Evolutionary conservation across 2,797 vertebrate genomes (phyloP).

Genomic region (Tragelaphus eurycerus): DNA sequence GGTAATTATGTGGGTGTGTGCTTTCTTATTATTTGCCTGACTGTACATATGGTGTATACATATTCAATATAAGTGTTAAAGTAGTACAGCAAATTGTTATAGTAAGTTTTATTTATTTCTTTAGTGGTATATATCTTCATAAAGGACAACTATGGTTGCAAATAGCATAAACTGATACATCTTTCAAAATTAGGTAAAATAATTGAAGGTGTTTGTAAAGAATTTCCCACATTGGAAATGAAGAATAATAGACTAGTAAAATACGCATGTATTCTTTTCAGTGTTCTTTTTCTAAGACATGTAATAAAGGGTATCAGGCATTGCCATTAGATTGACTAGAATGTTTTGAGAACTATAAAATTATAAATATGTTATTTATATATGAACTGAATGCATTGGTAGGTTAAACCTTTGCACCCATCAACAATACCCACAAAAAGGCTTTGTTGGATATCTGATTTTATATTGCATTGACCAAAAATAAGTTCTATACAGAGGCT

Average conservation of each 20-base stretch:
- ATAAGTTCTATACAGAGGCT: background rate
- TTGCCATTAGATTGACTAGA: background rate
- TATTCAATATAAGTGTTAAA: background rate
- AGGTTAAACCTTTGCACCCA: constrained; percentile 1
- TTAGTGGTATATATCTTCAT: background rate
- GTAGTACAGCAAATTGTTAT: background rate
- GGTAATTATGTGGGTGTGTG: background rate
- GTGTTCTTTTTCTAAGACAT: background rate
- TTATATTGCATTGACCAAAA: background rate
- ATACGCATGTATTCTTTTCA: background rate
- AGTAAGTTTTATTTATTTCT: background rate
- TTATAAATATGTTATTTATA: background rate
- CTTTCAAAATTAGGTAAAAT: constrained; percentile 48
- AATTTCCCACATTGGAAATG: background rate
- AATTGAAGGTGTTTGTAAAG: constrained; percentile 17
- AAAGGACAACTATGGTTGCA: background rate
- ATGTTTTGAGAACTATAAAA: background rate
- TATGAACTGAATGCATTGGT: background rate
- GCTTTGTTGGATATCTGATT: background rate
- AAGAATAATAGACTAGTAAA: background rate
- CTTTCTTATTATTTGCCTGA: background rate
- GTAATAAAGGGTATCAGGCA: background rate
- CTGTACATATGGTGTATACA: background rate
- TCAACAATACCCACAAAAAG: background rate
- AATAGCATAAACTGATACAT: background rate